Conservation (phyloP, 2,888 invertebrate species). For the Tetramorium bicarinatum region DNA sequence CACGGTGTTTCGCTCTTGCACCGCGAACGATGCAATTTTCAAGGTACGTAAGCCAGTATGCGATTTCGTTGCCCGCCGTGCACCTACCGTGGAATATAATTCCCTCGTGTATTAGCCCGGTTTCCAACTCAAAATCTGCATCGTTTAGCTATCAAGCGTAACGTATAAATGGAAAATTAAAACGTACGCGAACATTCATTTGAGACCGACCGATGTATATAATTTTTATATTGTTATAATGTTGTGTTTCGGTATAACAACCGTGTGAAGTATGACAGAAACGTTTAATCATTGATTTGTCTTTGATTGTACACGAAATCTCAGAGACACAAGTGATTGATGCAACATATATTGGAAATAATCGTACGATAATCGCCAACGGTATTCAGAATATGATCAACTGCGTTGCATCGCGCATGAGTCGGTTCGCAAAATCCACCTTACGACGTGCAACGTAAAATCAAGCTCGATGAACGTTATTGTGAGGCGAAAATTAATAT, state of each 20-base stretch:
- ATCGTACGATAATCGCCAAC: conserved; percentile 47
- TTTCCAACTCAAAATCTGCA: conserved; percentile 40
- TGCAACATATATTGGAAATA: background rate
- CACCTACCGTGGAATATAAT: conserved; percentile 42
- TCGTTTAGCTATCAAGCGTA: conserved; percentile 41
- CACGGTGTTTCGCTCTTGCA: conserved; percentile 47
- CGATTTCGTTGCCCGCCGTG: conserved; percentile 29
- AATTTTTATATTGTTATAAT: background rate
- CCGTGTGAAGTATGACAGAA: background rate
- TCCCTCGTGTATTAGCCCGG: conserved; percentile 39
- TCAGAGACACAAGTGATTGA: background rate
- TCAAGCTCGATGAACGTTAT: conserved; percentile 20
- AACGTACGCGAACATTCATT: conserved; percentile 4
- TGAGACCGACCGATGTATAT: conserved; percentile 7
- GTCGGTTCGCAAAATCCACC: conserved; percentile 62
- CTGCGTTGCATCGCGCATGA: conserved; percentile 29
- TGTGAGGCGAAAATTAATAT: conserved; percentile 16
- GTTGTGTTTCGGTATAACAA: conserved; percentile 6
- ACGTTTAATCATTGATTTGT: conserved; percentile 43
- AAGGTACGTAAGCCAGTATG: conserved; percentile 50
- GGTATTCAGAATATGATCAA: background rate
- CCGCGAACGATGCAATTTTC: conserved; percentile 54
- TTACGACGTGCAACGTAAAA: conserved; percentile 29
- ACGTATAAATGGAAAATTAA: conserved; percentile 42
- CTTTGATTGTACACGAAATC: conserved; percentile 45